phyloP scores from a whole-genome alignment of 2,888 invertebrate genomes.

The Xylota sylvarum region DNA sequence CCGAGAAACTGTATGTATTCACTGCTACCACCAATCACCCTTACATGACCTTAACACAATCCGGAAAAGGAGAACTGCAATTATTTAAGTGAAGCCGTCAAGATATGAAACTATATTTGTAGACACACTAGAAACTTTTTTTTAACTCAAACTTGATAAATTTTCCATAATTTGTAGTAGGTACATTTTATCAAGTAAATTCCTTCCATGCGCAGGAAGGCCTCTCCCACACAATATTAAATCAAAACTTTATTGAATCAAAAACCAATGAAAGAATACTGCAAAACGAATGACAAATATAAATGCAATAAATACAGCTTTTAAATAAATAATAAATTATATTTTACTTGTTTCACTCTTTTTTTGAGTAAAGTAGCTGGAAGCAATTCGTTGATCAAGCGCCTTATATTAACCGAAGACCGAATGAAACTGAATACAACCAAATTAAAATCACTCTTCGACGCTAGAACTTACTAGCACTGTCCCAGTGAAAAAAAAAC shows the following conservation, averaged over 20 bases:
- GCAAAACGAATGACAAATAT: slow-evolving; percentile 3
- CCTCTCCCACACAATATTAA: not conserved
- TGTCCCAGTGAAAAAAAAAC: slow-evolving; percentile 29
- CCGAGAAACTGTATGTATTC: slow-evolving; percentile 41
- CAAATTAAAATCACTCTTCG: slow-evolving; percentile 34
- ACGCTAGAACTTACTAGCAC: slow-evolving; percentile 38
- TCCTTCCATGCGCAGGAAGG: slow-evolving; percentile 15
- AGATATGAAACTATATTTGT: not conserved
- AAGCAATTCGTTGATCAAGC: slow-evolving; percentile 59
- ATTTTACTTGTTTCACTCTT: slow-evolving; percentile 72
- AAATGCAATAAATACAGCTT: slow-evolving; percentile 30
- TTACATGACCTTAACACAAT: slow-evolving; percentile 50
- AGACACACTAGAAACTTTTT: slow-evolving; percentile 9
- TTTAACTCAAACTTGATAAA: slow-evolving; percentile 3
- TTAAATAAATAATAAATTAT: slow-evolving; percentile 39
- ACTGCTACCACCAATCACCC: slow-evolving; percentile 16
- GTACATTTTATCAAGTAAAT: slow-evolving; percentile 6
- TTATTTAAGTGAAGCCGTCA: slow-evolving; percentile 5
- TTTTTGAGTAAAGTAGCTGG: slow-evolving; percentile 48
- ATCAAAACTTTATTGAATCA: not conserved
- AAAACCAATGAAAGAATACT: not conserved
- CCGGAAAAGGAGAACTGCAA: slow-evolving; percentile 11
- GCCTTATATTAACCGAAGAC: slow-evolving; percentile 83
- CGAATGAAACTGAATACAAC: slow-evolving; percentile 83
- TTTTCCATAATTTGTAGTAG: slow-evolving; percentile 1